A percentile compares a stretch with the other conserved stretches of the same genome.
phyloP scores from a whole-genome alignment of 2,113 vertebrate genomes.

The Tenrec ecaudatus region DNA sequence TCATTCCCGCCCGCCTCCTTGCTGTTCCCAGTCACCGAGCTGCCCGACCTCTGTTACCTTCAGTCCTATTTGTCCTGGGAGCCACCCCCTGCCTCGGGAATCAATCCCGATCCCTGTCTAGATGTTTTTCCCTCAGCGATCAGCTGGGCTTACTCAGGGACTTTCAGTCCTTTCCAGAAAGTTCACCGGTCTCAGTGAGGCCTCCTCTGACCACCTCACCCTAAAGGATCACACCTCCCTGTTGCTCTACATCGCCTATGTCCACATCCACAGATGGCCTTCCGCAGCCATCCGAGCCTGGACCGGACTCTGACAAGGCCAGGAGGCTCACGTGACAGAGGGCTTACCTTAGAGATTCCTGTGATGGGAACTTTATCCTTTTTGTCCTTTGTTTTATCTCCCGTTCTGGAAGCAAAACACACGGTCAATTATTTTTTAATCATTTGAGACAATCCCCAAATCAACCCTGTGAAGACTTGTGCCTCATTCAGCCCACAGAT shows the following conservation, averaged over 20 bases:
- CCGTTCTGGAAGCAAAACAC: slow-evolving; percentile 79
- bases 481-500: too few species aligned
- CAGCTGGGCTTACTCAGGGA: not conserved
- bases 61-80: not conserved
- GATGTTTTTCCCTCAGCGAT: not conserved
- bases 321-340: not conserved
- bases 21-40: not conserved
- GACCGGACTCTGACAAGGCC: too few species aligned
- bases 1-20: not conserved
- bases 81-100: not conserved
- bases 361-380: slow-evolving; percentile 84
- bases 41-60: not conserved
- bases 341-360: slow-evolving; percentile 89
- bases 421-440: rapidly evolving
- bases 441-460: not conserved
- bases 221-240: not conserved
- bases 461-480: not conserved
- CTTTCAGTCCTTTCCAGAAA: not conserved
- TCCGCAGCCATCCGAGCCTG: not conserved
- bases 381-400: slow-evolving; percentile 20
- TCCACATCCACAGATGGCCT: not conserved
- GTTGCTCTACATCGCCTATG: not conserved
- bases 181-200: not conserved
- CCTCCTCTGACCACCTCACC: not conserved
- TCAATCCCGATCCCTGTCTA: not conserved